Conservation (phyloP, 2,888 invertebrate genomes). For the Zeuzera pyrina region DNA sequence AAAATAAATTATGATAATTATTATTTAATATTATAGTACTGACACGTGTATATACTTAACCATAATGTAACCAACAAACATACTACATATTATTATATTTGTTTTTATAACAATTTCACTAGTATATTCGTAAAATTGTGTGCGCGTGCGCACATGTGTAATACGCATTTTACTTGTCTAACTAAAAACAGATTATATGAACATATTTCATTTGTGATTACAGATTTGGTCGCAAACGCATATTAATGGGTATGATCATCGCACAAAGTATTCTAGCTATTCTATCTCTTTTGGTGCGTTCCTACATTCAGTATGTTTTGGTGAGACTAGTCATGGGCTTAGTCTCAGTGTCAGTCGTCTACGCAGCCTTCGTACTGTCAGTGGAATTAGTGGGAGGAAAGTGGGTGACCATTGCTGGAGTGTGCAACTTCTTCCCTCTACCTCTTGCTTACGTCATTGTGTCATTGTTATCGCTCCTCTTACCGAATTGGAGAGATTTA, state of each 20-base stretch:
- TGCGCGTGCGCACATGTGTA: too few relatives aligned
- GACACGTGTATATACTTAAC: too few relatives aligned
- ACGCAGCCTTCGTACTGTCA: slow-evolving; percentile 84
- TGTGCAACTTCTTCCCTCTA: slow-evolving; percentile 85
- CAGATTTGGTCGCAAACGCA: slow-evolving; percentile 82
- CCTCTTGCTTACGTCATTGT: slow-evolving; percentile 83
- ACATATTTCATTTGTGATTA: too few relatives aligned
- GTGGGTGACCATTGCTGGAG: slow-evolving; percentile 86
- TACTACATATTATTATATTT: too few relatives aligned
- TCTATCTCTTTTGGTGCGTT: slow-evolving; percentile 79
- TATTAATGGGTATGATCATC: slow-evolving; percentile 79
- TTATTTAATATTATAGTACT: too few relatives aligned
- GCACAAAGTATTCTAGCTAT: slow-evolving; percentile 80
- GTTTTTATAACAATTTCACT: too few relatives aligned
- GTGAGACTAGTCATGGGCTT: slow-evolving; percentile 81
- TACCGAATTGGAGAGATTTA: slow-evolving; percentile 81
- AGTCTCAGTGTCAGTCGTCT: slow-evolving; percentile 86
- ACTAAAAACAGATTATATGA: too few relatives aligned
- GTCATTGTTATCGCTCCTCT: slow-evolving; percentile 78
- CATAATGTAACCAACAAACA: too few relatives aligned
- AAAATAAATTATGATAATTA: too few relatives aligned
- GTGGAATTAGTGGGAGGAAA: slow-evolving; percentile 85
- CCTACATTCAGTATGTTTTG: slow-evolving; percentile 79
- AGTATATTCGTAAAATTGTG: too few relatives aligned
- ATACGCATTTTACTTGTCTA: too few relatives aligned